Evolutionary conservation across 2,888 invertebrate species (phyloP), one percentile per base, ranked within the genome.

Genomic region (Eugnorisma glareosa): DNA sequence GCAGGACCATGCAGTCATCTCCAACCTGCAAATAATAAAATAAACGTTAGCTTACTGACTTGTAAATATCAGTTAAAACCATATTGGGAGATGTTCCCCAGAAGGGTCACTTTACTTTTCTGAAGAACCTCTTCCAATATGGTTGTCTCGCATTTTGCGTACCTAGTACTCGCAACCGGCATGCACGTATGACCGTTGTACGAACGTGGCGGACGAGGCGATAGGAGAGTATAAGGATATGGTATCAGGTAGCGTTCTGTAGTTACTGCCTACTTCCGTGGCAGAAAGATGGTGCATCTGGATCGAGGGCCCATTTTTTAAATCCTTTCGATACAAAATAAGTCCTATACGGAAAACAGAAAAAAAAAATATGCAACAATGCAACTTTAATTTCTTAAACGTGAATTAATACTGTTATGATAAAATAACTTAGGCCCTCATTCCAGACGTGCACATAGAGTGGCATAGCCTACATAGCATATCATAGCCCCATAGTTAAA

Each of bases 1-100:
- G 99, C 82, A 99, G 96, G 48, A 99, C 98, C 99, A 99, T 99
- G 86, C 99, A 99, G 40, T 98, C 97, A 6, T 98, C 98, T 11
- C 99, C 99, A 92, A 97, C 95, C 98, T 99, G 93, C 57, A 97
- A 97, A 40, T 31, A 28, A 51, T 13, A 54, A 1, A 67, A 57
- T 15, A 40, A 37, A 63, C 13, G 7, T 59, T 35, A 45, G 18
- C 31, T 40, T 31, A 40, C 54, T 43, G 24, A 24, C 24, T 35
- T 28, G 18, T 7, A 51, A n/a, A 51, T n/a, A 15, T 57, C 15
- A 15, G 8, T 59, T 59, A 59, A 28, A 31, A 59, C 28, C 57
- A 18, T 59, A 31, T 18, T 31, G 57, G 6, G 59, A n/a, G n/a
- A 51, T 3, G n/a, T 11, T 24, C n/a, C n/a, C n/a, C n/a, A n/a